These are phyloP conservation scores for pig (Sus scrofa) DNA, from an alignment of 2,113 vertebrate genomes.

Conservation along the genomic window T2T-Sscrofa CM000816.6:53743001-53743500, in stretches of 20 bases:
- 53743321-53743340: not conserved
- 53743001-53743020: not conserved
- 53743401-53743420: not conserved
- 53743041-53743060: not conserved
- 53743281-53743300: constrained; percentile 20
- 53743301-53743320: not conserved
- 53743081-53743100: constrained; percentile 63
- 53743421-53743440: not conserved
- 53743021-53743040: fast-evolving
- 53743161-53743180: constrained; percentile 1
- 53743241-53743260: constrained; percentile 40
- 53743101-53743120: constrained; percentile 60
- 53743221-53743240: not conserved
- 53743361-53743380: not conserved
- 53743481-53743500: not conserved
- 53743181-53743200: constrained; percentile 30
- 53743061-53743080: not conserved
- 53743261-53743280: constrained; percentile 22
- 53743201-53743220: constrained; percentile 15
- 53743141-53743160: not conserved
- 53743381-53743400: not conserved
- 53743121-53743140: not conserved
- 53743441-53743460: not conserved
- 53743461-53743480: not conserved
- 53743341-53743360: not conserved